Evolutionary conservation across 2,113 vertebrate genomes (phyloP).

Genomic region (Ornithorhynchus anatinus): DNA sequence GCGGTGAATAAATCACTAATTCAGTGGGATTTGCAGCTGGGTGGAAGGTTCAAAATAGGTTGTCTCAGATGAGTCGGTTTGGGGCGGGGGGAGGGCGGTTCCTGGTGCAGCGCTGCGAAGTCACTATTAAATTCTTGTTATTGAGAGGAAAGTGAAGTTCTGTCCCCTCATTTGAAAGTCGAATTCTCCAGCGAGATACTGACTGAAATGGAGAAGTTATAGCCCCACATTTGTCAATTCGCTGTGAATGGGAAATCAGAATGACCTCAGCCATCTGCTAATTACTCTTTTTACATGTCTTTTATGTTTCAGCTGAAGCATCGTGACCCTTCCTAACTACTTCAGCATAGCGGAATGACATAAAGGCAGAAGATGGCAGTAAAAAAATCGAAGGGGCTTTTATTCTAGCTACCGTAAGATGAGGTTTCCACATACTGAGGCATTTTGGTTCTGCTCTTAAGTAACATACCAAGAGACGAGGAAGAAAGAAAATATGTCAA

Average conservation of each 20-base stretch:
- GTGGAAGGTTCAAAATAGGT: not conserved
- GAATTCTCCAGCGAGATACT: not conserved
- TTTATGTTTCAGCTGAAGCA: not conserved
- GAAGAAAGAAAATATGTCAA: constrained; percentile 2
- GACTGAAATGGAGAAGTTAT: not conserved
- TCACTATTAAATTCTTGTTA: not conserved
- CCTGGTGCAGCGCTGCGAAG: not conserved
- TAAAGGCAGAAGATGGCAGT: no score
- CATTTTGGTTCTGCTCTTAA: not conserved
- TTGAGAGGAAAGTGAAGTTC: constrained; percentile 1
- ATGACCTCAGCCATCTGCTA: constrained; percentile 8
- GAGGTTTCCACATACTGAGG: not conserved
- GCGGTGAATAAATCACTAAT: not conserved
- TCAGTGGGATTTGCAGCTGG: not conserved
- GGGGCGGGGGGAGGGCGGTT: no score
- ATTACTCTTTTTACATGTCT: constrained; percentile 17
- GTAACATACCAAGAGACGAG: constrained; percentile 5
- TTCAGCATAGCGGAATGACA: constrained; percentile 12
- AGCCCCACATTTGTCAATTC: not conserved
- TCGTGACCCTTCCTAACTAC: constrained; percentile 11
- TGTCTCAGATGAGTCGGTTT: not conserved
- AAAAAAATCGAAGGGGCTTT: no score
- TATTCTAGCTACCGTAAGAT: not conserved
- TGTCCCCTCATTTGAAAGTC: constrained; percentile 14
- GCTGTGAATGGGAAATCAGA: not conserved